phyloP scores from a whole-genome alignment of 92 coral and sea anemone species.

The Chrysogorgia sp. region DNA sequence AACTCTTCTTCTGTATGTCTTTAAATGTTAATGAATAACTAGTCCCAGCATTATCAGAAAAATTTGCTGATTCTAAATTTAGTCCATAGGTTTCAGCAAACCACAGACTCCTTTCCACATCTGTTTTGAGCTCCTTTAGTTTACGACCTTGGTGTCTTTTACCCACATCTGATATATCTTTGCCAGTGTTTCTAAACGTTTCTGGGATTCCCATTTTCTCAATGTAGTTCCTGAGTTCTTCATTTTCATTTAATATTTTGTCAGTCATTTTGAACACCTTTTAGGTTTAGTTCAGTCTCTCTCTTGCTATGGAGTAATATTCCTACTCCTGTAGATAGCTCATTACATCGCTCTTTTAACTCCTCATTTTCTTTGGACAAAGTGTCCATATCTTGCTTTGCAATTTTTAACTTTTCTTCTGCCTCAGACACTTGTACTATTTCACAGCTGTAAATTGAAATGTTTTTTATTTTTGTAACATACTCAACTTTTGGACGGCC shows the following conservation, averaged over 20 bases:
- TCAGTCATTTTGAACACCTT: no score
- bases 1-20: not conserved
- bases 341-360: no score
- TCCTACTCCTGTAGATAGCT: no score
- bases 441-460: constrained; percentile 41
- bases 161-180: no score
- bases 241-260: not conserved
- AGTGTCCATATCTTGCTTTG: constrained; percentile 47
- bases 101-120: constrained; percentile 19
- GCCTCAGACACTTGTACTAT: constrained; percentile 37
- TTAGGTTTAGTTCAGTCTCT: constrained; percentile 31
- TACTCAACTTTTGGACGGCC: constrained; percentile 42
- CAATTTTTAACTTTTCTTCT: not conserved
- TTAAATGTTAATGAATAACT: not conserved
- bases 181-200: no score
- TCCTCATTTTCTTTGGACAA: no score
- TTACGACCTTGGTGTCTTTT: constrained; percentile 24
- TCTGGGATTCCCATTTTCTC: not conserved
- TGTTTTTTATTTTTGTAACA: constrained; percentile 21
- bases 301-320: not conserved
- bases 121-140: constrained; percentile 9
- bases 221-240: no score
- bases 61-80: not conserved
- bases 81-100: no score
- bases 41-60: not conserved